Evolutionary conservation across 2,888 invertebrate genomes (phyloP), one percentile per base, ranked within the genome.

Genomic region (Hirudinaria manillensis): DNA sequence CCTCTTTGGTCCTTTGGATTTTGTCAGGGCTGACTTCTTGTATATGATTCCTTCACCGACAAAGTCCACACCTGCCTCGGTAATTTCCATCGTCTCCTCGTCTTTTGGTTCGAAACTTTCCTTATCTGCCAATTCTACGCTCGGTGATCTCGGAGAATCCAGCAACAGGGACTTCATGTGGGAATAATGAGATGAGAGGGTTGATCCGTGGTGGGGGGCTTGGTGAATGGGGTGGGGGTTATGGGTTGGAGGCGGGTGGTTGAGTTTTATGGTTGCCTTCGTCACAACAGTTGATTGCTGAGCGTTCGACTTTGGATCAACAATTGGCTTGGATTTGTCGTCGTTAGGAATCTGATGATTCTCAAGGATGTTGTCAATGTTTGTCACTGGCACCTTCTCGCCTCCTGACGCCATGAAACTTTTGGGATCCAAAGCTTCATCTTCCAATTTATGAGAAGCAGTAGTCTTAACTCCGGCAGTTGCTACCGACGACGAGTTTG

Each of bases 21-120:
- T 73, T 56, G 55, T 24, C 19, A 73, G 73, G 36, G 55, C 56
- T 0, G 73, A 73, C 34, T 73, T 73, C 32, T 34, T 36, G 13
- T 29, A 6, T 24, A 73, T 45, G 24, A 73, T 27, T 3, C 73
- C 73, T 61, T 56, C 73, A 16, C 65, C 73, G 16, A 24, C 65
- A 29, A 65, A 27, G 27, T 36, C n/a, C 34, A 34, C 27, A 6
- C 34, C n/a, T 1, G 34, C 27, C 13, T 65, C 65, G 0, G 51
- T 1, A 55, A 2, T 51, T 55, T 53, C 55, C 21, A 24, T 55
- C 29, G 38, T 34, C 3, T 68, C 36, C 13, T 24, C 36, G 7
- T 34, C 29, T 68, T 68, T 68, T 19, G 53, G 2, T 16, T 70
- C 51, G 0, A n/a, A 68, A 10, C 61, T n/a, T 29, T 61, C 61